Conservation (phyloP, 2,888 invertebrate genomes). For the Oscheius sp. region DNA sequence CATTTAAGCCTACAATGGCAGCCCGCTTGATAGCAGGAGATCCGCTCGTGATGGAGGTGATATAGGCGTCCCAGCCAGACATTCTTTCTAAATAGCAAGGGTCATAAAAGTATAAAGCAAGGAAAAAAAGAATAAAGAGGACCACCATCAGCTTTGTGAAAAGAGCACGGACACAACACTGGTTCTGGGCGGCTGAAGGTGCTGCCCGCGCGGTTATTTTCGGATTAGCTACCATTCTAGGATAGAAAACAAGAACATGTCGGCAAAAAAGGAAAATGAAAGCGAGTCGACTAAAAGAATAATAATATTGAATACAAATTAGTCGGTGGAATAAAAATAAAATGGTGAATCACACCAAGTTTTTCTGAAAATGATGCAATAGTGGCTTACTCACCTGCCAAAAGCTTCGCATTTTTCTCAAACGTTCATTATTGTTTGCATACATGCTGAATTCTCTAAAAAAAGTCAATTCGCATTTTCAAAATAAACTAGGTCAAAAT, state of each 20-base stretch:
- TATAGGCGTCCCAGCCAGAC: conserved; percentile 70
- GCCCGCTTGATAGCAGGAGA: conserved; percentile 61
- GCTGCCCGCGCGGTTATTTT: background rate
- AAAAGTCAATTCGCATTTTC: background rate
- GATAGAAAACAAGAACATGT: background rate
- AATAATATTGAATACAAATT: no score
- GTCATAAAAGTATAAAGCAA: background rate
- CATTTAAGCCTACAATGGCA: conserved; percentile 64
- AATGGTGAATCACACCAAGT: no score
- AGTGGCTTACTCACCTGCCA: no score
- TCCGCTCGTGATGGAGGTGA: conserved; percentile 50
- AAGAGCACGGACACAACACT: background rate
- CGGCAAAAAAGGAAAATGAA: background rate
- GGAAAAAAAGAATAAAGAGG: background rate
- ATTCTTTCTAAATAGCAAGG: conserved; percentile 33
- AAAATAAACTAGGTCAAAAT: no score
- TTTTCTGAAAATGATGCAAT: no score
- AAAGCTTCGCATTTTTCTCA: no score
- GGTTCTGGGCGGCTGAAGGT: background rate
- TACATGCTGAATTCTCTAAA: no score
- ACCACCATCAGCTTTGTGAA: background rate
- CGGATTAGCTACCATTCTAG: background rate
- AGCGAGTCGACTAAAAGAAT: no score
- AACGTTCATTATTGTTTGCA: no score
- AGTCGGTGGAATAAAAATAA: no score